These are phyloP conservation scores for Ceyx cyanopectus DNA, from an alignment of 2,113 vertebrate genomes.

Conservation along the genomic window DNA sequence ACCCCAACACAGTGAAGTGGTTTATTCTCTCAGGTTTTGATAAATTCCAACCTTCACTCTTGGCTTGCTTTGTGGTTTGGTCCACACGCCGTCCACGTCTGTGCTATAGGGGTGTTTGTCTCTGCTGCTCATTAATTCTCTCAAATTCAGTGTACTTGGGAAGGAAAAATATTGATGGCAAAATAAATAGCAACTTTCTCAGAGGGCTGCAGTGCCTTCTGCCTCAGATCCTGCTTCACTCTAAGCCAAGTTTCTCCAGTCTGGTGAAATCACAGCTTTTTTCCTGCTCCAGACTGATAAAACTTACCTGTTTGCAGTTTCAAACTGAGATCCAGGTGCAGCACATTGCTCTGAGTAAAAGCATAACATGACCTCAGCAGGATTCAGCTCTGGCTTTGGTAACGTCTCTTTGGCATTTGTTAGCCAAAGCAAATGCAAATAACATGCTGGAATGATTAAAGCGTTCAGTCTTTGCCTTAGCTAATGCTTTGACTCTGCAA, in stretches of 20 bases:
- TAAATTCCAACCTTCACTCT: constrained; percentile 56
- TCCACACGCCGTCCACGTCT: background rate
- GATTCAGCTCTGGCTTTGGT: constrained; percentile 2
- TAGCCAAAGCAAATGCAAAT: constrained; percentile 65
- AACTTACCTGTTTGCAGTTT: constrained; percentile 19
- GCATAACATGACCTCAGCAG: constrained; percentile 8
- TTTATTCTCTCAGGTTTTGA: constrained; percentile 64
- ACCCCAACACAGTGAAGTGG: constrained; percentile 32
- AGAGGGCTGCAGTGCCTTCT: background rate
- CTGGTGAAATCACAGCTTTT: constrained; percentile 1
- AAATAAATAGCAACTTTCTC: constrained; percentile 37
- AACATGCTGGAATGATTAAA: constrained; percentile 50
- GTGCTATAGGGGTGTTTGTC: constrained; percentile 43
- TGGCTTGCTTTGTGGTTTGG: background rate
- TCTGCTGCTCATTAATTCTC: constrained; percentile 55
- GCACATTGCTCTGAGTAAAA: background rate
- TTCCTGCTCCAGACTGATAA: constrained; percentile 33
- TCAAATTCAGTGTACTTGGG: constrained; percentile 17
- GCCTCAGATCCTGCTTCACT: background rate
- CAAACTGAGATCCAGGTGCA: constrained; percentile 28
- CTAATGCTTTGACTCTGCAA: constrained; percentile 42
- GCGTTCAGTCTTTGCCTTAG: background rate
- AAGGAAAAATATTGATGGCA: constrained; percentile 48
- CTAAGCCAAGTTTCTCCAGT: background rate
- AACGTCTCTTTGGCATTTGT: constrained; percentile 10